phyloP scores from a whole-genome alignment of 2,888 invertebrate species.

The Diloba caeruleocephala region DNA sequence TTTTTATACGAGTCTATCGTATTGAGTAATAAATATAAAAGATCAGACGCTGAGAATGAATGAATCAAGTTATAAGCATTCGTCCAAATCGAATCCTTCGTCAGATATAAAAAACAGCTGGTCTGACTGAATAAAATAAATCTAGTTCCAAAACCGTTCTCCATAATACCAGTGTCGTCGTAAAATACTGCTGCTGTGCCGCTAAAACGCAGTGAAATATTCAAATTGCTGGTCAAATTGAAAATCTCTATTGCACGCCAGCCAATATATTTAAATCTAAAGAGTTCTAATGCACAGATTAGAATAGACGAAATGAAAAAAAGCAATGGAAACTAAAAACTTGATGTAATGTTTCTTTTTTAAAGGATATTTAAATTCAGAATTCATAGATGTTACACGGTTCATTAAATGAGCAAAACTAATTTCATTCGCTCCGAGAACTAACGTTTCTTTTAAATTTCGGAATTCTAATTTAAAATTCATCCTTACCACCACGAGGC shows the following conservation, averaged over 20 bases:
- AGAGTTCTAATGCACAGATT: slow-evolving; percentile 5
- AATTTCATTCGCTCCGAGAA: slow-evolving; percentile 46
- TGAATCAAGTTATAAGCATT: slow-evolving; percentile 38
- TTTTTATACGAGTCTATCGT: slow-evolving; percentile 23
- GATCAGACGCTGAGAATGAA: slow-evolving; percentile 24
- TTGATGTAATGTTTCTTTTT: no score
- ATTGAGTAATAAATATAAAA: slow-evolving; percentile 30
- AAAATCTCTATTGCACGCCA: slow-evolving; percentile 39
- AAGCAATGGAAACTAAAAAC: no score
- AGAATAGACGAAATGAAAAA: background rate
- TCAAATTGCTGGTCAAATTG: slow-evolving; percentile 58
- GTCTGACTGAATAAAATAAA: slow-evolving; percentile 51
- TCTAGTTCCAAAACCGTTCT: slow-evolving; percentile 44
- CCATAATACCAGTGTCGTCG: slow-evolving; percentile 43
- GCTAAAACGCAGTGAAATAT: slow-evolving; percentile 54
- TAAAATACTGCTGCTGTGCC: slow-evolving; percentile 54
- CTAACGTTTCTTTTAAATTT: slow-evolving; percentile 49
- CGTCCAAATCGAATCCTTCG: slow-evolving; percentile 39
- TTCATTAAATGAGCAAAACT: slow-evolving; percentile 34
- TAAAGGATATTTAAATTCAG: background rate
- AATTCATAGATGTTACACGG: slow-evolving; percentile 1
- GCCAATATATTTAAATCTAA: slow-evolving; percentile 39
- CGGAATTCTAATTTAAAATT: slow-evolving; percentile 81
- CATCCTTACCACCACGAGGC: slow-evolving; percentile 73
- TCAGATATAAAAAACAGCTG: slow-evolving; percentile 51